These are phyloP conservation scores for Mirounga angustirostris DNA, from an alignment of 2,113 vertebrate species.

Conservation along the genomic window DNA sequence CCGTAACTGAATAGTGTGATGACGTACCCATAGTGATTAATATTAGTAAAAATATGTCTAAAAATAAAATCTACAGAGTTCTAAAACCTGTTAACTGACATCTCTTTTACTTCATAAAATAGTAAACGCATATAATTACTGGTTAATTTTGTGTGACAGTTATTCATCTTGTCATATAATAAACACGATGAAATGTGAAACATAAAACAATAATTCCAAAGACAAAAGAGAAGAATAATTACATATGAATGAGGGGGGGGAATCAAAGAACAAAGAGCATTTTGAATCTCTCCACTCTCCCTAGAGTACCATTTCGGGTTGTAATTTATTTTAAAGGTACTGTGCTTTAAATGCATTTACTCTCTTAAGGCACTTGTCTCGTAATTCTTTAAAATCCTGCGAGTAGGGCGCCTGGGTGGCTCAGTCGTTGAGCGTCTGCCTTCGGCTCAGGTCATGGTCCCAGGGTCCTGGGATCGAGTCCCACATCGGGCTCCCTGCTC, in stretches of 20 bases:
- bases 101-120: slow-evolving; percentile 47
- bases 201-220: slow-evolving; percentile 64
- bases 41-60: neutral
- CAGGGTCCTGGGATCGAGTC: too few species aligned
- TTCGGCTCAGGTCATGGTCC: too few species aligned
- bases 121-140: slow-evolving; percentile 55
- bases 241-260: neutral
- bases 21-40: neutral
- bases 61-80: neutral
- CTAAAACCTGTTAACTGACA: slow-evolving; percentile 19
- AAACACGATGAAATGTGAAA: slow-evolving; percentile 54
- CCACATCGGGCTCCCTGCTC: too few species aligned
- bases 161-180: slow-evolving; percentile 59
- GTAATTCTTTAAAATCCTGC: slow-evolving; percentile 60
- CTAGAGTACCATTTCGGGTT: neutral
- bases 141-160: slow-evolving; percentile 25
- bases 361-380: slow-evolving; percentile 21
- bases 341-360: slow-evolving; percentile 30
- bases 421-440: too few species aligned
- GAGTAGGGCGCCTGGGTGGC: neutral
- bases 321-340: slow-evolving; percentile 62
- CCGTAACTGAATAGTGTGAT: neutral
- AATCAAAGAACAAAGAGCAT: slow-evolving; percentile 51
- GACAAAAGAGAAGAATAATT: slow-evolving; percentile 58
- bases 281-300: neutral